phyloP scores from a whole-genome alignment of 2,888 invertebrate genomes.

The Drosophila bunnanda region DNA sequence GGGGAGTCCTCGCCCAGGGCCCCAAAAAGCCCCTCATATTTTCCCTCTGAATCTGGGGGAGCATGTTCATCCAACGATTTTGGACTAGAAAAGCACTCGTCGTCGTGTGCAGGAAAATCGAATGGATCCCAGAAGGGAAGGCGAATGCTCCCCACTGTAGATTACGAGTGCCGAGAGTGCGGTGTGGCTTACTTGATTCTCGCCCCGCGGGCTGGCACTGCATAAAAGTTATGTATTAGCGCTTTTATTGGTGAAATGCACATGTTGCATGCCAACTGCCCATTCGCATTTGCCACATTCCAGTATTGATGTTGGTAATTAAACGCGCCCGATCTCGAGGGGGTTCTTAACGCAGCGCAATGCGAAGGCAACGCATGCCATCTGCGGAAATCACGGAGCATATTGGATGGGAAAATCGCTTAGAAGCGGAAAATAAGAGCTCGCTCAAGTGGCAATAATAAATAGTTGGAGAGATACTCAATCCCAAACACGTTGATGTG shows the following conservation, averaged over 20 bases:
- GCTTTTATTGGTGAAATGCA: constrained; percentile 73
- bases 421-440: constrained; percentile 25
- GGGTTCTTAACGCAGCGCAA: constrained; percentile 12
- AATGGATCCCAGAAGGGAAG: constrained; percentile 21
- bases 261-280: constrained; percentile 67
- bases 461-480: constrained; percentile 13
- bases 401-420: constrained; percentile 27
- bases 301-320: constrained; percentile 41
- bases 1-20: constrained; percentile 66
- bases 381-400: constrained; percentile 15
- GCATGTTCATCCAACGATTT: constrained; percentile 26
- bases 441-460: constrained; percentile 22
- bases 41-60: constrained; percentile 7
- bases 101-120: constrained; percentile 32
- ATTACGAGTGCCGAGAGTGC: constrained; percentile 31
- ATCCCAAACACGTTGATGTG: constrained; percentile 8
- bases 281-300: constrained; percentile 45
- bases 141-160: constrained; percentile 8
- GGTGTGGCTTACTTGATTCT: constrained; percentile 21
- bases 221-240: constrained; percentile 61
- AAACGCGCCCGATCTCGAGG: constrained; percentile 23
- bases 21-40: not conserved
- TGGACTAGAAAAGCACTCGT: constrained; percentile 13
- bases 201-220: constrained; percentile 40
- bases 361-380: constrained; percentile 31